phyloP scores from a whole-genome alignment of 1,140 invertebrate species.

The Caenorhabditis inopinata region DNA sequence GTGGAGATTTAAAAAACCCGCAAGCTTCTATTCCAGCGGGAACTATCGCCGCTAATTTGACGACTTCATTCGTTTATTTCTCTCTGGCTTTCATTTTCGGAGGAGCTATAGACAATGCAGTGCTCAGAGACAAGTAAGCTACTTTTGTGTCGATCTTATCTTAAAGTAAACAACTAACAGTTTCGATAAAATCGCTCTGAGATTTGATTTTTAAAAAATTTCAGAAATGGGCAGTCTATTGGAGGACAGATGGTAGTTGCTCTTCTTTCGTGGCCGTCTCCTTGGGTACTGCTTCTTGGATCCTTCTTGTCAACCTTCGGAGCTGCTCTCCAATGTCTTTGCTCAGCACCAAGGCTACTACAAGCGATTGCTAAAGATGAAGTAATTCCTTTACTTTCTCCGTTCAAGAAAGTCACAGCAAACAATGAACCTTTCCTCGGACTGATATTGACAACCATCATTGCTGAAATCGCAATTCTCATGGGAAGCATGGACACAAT shows the following conservation, averaged over 20 bases:
- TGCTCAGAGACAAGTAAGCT: constrained; percentile 61
- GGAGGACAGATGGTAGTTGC: constrained; percentile 65
- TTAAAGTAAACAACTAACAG: too few relatives aligned
- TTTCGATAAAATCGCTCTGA: too few relatives aligned
- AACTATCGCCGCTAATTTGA: constrained; percentile 91
- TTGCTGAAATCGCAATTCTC: constrained; percentile 71
- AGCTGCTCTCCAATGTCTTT: constrained; percentile 89
- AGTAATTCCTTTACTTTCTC: constrained; percentile 89
- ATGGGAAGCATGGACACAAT: constrained; percentile 65
- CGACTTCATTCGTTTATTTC: constrained; percentile 86
- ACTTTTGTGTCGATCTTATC: too few relatives aligned
- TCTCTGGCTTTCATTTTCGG: constrained; percentile 64
- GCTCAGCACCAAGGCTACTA: constrained; percentile 71
- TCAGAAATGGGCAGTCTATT: constrained; percentile 56
- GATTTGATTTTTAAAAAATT: too few relatives aligned
- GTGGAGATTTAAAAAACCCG: constrained; percentile 88
- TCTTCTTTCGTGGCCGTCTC: constrained; percentile 71
- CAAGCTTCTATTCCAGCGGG: constrained; percentile 96
- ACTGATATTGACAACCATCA: constrained; percentile 82
- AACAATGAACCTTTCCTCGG: constrained; percentile 87
- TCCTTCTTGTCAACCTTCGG: constrained; percentile 95
- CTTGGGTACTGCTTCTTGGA: constrained; percentile 94
- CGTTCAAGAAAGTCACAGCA: constrained; percentile 86
- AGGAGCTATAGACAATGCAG: constrained; percentile 54
- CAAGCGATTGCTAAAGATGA: constrained; percentile 87